Evolutionary conservation across 2,888 invertebrate genomes (phyloP), one percentile per base, ranked within the genome.

Genomic region (Timandra comae): DNA sequence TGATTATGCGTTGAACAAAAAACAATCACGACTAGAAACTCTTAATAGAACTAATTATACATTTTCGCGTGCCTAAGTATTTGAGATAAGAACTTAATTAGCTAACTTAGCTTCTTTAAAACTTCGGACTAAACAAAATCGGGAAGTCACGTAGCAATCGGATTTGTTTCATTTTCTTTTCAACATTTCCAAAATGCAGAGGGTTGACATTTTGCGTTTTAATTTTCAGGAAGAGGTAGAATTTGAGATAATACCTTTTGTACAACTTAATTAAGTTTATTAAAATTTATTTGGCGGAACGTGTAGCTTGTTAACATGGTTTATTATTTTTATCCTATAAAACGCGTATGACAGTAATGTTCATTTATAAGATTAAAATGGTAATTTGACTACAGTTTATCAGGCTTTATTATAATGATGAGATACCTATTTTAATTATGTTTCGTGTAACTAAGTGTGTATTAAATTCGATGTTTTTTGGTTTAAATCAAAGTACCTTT

Each of bases 261-360:
- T 61, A 78, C 60, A 63, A 65, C 73, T 81, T 84, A 79, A 82
- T 84, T 81, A 84, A 81, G 64, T 78, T 80, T 74, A 81, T 80
- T 81, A 72, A 72, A 81, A 81, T 82, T 80, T 81, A 78, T 79
- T 78, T 67, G 59, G 57, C 41, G 56, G 56, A 62, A 76, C 75
- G 74, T 75, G 72, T 27, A n/a, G 29, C 19, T 20, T 12, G 20
- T 57, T 22, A 13, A 26, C 26, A 47, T 51, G 11, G 9, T n/a
- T n/a, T n/a, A n/a, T n/a, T n/a, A 8, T 3, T 24, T 24, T 24
- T 10, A 24, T 24, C 11, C 24, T 24, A 11, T 11, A 35, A 27
- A 35, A 12, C 30, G n/a, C n/a, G n/a, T n/a, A n/a, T n/a, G n/a
- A n/a, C n/a, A n/a, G n/a, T n/a, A n/a, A n/a, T n/a, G n/a, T n/a